Conservation (phyloP, 2,888 invertebrate species). For the Eupeodes latifasciatus region DNA sequence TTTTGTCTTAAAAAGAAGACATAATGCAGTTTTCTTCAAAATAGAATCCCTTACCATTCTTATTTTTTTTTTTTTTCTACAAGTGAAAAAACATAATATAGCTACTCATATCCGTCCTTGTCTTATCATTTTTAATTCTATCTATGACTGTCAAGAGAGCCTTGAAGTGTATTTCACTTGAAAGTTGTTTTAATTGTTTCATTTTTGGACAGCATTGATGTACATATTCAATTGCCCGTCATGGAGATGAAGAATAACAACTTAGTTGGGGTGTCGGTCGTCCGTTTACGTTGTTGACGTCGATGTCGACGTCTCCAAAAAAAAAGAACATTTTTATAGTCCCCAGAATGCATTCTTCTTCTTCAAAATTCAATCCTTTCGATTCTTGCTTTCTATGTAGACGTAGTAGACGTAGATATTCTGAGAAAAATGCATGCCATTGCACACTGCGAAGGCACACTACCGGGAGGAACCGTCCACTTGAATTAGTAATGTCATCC, state of each 20-base stretch:
- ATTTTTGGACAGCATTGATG: slow-evolving; percentile 7
- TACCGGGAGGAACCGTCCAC: slow-evolving; percentile 63
- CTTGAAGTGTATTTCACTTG: background rate
- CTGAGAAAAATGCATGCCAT: slow-evolving; percentile 42
- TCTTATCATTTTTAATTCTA: slow-evolving; percentile 30
- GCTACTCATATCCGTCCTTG: background rate
- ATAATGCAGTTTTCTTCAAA: background rate
- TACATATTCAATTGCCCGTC: slow-evolving; percentile 22
- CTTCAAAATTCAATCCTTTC: slow-evolving; percentile 21
- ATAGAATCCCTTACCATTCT: background rate
- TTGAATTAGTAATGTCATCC: slow-evolving; percentile 67
- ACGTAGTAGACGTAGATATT: slow-evolving; percentile 6
- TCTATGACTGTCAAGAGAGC: slow-evolving; percentile 30
- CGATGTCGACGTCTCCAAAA: slow-evolving; percentile 9
- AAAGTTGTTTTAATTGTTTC: background rate
- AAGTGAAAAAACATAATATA: background rate
- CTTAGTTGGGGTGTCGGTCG: slow-evolving; percentile 34
- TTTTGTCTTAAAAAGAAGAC: too few relatives aligned
- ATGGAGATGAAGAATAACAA: slow-evolving; percentile 36
- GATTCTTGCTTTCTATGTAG: background rate
- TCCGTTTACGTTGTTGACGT: too few relatives aligned
- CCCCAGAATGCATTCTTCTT: slow-evolving; percentile 24
- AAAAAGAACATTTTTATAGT: slow-evolving; percentile 25
- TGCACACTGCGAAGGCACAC: slow-evolving; percentile 15
- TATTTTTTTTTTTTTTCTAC: background rate